Evolutionary conservation across 2,797 vertebrate genomes (phyloP), one percentile per base, ranked within the genome.

Genomic region (Salmo trutta): DNA sequence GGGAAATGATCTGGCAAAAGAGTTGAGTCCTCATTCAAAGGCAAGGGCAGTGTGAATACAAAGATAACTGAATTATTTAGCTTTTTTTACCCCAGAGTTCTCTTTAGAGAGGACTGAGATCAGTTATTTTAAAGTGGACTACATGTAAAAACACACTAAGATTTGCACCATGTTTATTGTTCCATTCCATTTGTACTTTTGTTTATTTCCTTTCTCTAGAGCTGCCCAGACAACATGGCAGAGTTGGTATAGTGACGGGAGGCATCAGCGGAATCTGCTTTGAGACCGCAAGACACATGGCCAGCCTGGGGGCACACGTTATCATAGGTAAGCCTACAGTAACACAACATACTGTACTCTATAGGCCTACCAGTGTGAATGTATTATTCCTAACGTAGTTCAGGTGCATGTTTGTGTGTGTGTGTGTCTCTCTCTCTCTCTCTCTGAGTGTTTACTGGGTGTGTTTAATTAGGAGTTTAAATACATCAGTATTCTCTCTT

Each of bases 191-290:
- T 41, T 69, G 8, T 8, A 41, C n/a, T 70, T 71, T 70, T 52
- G 12, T 62, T 24, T 7, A 56, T 21, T 62, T 62, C 21, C 8
- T 62, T 62, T 69, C 85, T 88, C 71, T 84, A 98, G 97, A 80
- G 92, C 95, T 96, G 86, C 90, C 94, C 82, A 90, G 84, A 86
- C 96, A 96, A 89, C 92, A 95, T 84, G 96, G 93, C 86, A 96
- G 93, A 81, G 95, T 98, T 92, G 96, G 96, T 88, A 92, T 98
- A 89, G 95, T 98, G 91, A 98, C 96, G 73, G 96, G 96, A 89
- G 96, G 96, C 83, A 81, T 93, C 80, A 94, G 88, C 81, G 97
- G 96, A 87, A 97, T 98, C 76, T 96, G 96, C 82, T 96, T 91
- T 86, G 91, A 96, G 86, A 95, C 95, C 14, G 94, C 86, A 80